phyloP scores from a whole-genome alignment of 2,113 vertebrate genomes.

The Piaya cayana region DNA sequence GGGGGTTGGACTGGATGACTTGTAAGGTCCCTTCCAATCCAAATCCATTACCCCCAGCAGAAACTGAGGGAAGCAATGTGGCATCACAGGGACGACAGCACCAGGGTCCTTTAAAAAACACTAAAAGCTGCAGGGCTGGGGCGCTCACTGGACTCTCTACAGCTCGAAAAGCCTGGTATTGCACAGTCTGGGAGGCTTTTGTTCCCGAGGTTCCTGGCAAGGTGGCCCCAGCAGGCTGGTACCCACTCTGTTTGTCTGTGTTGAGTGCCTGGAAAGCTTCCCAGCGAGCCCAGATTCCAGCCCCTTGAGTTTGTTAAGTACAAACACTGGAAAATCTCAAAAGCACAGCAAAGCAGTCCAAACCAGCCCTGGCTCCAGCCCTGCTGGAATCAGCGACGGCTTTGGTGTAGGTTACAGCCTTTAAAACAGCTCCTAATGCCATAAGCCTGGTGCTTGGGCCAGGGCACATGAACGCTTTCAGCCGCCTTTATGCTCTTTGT shows the following conservation, averaged over 20 bases:
- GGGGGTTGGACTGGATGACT: too few species aligned
- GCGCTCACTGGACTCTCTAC: not conserved
- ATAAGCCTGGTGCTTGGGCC: not conserved
- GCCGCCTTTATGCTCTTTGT: slow-evolving; percentile 14
- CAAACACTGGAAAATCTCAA: not conserved
- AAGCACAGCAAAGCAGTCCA: not conserved
- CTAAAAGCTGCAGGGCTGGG: not conserved
- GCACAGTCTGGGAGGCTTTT: not conserved
- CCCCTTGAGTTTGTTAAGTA: not conserved
- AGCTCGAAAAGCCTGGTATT: not conserved
- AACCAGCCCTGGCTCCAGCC: slow-evolving; percentile 8
- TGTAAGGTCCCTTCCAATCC: too few species aligned
- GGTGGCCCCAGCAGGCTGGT: not conserved
- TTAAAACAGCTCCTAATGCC: slow-evolving; percentile 8
- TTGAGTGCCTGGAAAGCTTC: slow-evolving; percentile 25
- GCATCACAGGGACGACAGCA: not conserved
- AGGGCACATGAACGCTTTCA: not conserved
- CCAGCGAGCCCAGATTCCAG: not conserved
- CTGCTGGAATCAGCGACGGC: not conserved
- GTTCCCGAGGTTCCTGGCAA: not conserved
- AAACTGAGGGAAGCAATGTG: not conserved
- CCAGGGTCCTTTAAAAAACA: not conserved
- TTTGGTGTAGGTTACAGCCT: slow-evolving; percentile 48
- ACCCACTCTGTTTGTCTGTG: not conserved
- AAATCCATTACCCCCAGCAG: not conserved